Base-by-base conservation (phyloP, 2,113 vertebrate species). In the Tachuris rubrigastra region DNA sequence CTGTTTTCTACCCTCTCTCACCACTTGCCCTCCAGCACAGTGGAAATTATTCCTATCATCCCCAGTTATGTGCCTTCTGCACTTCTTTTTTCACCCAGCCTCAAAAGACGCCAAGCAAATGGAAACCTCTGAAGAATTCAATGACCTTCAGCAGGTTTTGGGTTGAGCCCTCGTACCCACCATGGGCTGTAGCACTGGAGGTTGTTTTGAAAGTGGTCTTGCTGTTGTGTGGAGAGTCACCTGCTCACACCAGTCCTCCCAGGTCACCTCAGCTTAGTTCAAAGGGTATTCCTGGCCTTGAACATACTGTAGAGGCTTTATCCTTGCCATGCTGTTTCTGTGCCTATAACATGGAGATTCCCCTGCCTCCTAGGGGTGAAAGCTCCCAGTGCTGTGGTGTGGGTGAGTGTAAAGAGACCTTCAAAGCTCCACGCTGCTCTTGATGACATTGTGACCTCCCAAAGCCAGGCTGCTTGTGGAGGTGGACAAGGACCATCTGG, bases 271-370 rank as follows among this genome's bases (percentile, higher is more conserved):
- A 20, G 0, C 33, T 52, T 24, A 11, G 15, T 41, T 28, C n/a
- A 72, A 0, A 20, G 5, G 1, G 1, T 14, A 22, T 31, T 73
- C 12, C 39, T 76, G 77, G 7, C 12, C 63, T 33, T 49, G 21
- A 53, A 10, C 1, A 0, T 0, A 4, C 22, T 3, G 4, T 37
- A 87, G 22, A 49, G 30, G 1, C 9, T 75, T 58, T 8, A 41
- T 10, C 47, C 31, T 35, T 28, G 5, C 27, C 18, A 1, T 10
- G 50, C 33, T 33, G 15, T 53, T 58, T 30, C 47, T 19, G n/a
- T 24, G 6, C 35, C 69, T 22, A 1, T 5, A 5, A 1, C 2
- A 4, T 10, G 35, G 68, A 50, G 49, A 23, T 16, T 33, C 18
- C n/a, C 22, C 58, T 50, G 7, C 23, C 33, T 55, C 25, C 8